Conservation (phyloP, 1,140 invertebrate genomes). For the Eumaeus atala region DNA sequence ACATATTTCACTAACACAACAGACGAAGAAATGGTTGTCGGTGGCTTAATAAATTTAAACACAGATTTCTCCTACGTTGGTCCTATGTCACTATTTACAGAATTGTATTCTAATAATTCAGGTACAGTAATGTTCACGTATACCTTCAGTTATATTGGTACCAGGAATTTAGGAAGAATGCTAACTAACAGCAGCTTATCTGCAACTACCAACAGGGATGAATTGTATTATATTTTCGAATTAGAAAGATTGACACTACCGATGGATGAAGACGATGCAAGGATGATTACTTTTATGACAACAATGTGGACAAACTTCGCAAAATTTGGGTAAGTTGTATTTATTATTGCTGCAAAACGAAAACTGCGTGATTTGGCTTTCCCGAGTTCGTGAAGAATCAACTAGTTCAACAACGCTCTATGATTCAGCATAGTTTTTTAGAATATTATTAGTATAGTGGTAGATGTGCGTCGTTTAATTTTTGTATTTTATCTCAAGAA, state of each 20-base stretch:
- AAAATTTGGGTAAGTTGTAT: slow-evolving; percentile 52
- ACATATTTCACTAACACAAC: slow-evolving; percentile 52
- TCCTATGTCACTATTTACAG: slow-evolving; percentile 47
- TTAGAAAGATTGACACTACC: slow-evolving; percentile 49
- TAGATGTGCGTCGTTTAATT: too few relatives aligned
- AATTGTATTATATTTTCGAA: slow-evolving; percentile 61
- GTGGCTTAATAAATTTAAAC: slow-evolving; percentile 57
- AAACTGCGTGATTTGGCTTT: neutral
- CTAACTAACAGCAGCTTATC: slow-evolving; percentile 53
- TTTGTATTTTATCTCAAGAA: too few relatives aligned
- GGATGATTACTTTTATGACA: slow-evolving; percentile 57
- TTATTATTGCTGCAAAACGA: neutral
- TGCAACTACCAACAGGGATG: slow-evolving; percentile 50
- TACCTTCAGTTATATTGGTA: slow-evolving; percentile 55
- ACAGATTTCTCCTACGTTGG: slow-evolving; percentile 56
- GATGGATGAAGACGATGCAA: slow-evolving; percentile 56
- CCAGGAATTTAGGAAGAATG: slow-evolving; percentile 52
- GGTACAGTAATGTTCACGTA: slow-evolving; percentile 43
- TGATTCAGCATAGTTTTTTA: too few relatives aligned
- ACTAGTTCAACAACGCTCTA: too few relatives aligned
- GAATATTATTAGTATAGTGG: too few relatives aligned
- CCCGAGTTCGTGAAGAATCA: too few relatives aligned
- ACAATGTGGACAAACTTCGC: slow-evolving; percentile 72
- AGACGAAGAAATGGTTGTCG: slow-evolving; percentile 45
- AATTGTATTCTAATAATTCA: slow-evolving; percentile 47